Evolutionary conservation across 1,140 invertebrate species (phyloP).

Genomic region (Polypedilum vanderplanki): DNA sequence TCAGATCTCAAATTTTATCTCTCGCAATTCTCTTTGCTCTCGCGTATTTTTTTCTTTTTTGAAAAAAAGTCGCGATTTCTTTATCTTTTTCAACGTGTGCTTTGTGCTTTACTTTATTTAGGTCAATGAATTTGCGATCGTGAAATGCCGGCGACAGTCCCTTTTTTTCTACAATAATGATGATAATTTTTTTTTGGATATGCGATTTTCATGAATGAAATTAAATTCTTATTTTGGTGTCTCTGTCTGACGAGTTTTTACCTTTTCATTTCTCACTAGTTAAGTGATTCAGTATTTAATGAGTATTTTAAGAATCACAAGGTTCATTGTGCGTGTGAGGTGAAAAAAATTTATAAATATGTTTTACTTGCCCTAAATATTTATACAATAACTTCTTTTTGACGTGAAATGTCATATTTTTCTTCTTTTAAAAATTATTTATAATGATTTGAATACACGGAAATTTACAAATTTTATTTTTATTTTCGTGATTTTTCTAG

Average conservation of each 20-base stretch:
- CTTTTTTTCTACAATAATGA: neutral
- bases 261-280: neutral
- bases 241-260: neutral
- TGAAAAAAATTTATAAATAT: too few species aligned
- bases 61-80: neutral
- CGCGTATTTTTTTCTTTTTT: neutral
- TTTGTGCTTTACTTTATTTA: neutral
- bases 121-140: conserved; percentile 1
- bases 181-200: neutral
- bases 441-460: too few species aligned
- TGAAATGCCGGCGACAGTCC: neutral
- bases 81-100: neutral
- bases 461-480: too few species aligned
- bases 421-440: too few species aligned
- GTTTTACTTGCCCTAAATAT: too few species aligned
- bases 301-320: neutral
- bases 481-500: too few species aligned
- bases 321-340: too few species aligned
- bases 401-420: too few species aligned
- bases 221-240: conserved; percentile 17
- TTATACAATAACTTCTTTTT: too few species aligned
- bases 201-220: neutral
- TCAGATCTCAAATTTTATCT: neutral
- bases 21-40: neutral
- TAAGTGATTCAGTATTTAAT: neutral